Evolutionary conservation across 1,140 invertebrate species (phyloP), one percentile per base, ranked within the genome.

Genomic region (Steinernema khuongi): DNA sequence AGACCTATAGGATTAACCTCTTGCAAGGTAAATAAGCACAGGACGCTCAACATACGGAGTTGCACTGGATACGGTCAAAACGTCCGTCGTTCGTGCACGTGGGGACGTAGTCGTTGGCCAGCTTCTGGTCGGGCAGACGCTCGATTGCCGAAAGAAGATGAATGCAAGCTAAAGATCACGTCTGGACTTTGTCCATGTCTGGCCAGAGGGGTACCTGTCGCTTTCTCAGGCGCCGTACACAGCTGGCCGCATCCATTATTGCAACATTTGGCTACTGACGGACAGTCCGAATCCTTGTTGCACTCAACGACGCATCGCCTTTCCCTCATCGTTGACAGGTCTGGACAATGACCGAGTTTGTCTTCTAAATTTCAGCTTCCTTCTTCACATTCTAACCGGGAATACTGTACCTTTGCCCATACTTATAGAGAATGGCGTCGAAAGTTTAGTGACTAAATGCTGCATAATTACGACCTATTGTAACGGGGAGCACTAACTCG

Each of bases 71-170:
- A 4, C 43, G 68, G n/a, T 60, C 41, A 60, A 81, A 81, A 1
- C 36, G 22, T 17, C 80, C 78, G 31, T 69, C 33, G 17, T 29
- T 28, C 19, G 33, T 36, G 43, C 81, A 81, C 4, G 31, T 66
- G 19, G 81, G 81, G 0, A 81, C 73, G 67, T 73, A 81, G 18
- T 80, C 81, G 73, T 79, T 81, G 7, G 31, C 33, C 30, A 81
- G 70, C 17, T 70, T 31, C 28, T 67, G 50, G n/a, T 78, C 69
- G 19, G 81, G 79, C 22, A 81, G 71, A 4, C 77, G 73, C n/a
- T 75, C 68, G 30, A 82, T 74, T 11, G 80, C 79, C 26, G 77
- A 68, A 7, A 74, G 68, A 68, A 81, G 71, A 73, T 81, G 78
- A 32, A 82, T 71, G 44, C 80, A 81, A 4, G 67, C 79, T 80